A percentile compares a stretch with the other conserved stretches of the same genome.
Evolutionary conservation across 2,113 vertebrate genomes (phyloP).

Genomic region (Eubucco bourcierii): DNA sequence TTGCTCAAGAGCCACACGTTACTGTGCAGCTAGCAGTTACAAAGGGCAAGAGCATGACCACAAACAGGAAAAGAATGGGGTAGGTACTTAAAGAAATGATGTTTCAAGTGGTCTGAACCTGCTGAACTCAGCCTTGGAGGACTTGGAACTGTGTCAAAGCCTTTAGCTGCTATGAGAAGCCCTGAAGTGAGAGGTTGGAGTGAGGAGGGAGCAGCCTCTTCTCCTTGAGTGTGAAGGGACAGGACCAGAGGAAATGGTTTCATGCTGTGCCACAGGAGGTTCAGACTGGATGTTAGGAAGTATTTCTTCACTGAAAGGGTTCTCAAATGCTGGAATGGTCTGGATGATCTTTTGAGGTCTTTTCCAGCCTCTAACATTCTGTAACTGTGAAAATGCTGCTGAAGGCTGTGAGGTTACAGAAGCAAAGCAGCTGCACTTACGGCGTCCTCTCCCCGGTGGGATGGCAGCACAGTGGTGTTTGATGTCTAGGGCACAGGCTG

Average conservation of each 20-base stretch:
- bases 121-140: background rate
- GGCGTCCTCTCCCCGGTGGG: conserved; percentile 90
- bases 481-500: conserved; percentile 95
- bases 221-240: no score
- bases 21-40: rapidly evolving
- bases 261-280: no score
- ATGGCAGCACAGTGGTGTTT: conserved; percentile 98
- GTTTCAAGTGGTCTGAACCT: background rate
- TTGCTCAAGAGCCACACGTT: background rate
- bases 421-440: conserved; percentile 76
- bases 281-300: no score
- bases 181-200: no score
- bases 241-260: no score
- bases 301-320: no score
- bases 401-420: background rate
- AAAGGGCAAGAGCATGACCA: background rate
- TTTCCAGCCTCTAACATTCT: no score
- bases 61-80: background rate
- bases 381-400: background rate
- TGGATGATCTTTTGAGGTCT: no score
- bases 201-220: no score
- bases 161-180: background rate
- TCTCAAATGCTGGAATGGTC: no score
- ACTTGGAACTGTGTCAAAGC: background rate
- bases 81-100: background rate